Conservation (phyloP, 2,888 invertebrate genomes). For the Pocota personata region DNA sequence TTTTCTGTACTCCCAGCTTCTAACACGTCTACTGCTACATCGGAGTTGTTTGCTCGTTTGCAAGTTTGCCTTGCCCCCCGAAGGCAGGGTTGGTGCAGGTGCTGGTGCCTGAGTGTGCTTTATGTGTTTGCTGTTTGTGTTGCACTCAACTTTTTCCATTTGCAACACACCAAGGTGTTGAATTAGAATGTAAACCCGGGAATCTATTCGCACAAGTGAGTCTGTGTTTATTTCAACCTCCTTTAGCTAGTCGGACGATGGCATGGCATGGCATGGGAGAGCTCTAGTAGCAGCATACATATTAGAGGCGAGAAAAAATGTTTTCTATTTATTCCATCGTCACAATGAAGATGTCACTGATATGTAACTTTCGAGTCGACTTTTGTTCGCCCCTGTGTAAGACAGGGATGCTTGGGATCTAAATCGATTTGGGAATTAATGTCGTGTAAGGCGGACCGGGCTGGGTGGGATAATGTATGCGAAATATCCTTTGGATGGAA, state of each 20-base stretch:
- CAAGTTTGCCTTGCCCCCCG: constrained; percentile 19
- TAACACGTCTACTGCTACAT: not conserved
- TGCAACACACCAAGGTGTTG: constrained; percentile 66
- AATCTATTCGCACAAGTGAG: constrained; percentile 27
- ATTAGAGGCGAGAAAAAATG: constrained; percentile 24
- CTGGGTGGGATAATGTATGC: constrained; percentile 9
- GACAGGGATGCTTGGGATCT: constrained; percentile 10
- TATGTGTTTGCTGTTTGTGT: constrained; percentile 47
- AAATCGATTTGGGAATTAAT: constrained; percentile 62
- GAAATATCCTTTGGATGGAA: constrained; percentile 27
- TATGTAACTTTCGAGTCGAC: constrained; percentile 36
- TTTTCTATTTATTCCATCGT: constrained; percentile 26
- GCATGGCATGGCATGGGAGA: not conserved
- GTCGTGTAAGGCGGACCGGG: not conserved
- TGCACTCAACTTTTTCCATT: constrained; percentile 67
- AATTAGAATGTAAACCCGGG: constrained; percentile 52
- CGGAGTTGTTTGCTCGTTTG: constrained; percentile 46
- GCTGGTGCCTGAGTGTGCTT: constrained; percentile 15
- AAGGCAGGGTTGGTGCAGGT: constrained; percentile 14
- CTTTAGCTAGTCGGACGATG: not conserved
- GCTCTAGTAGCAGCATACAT: not conserved
- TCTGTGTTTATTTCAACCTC: constrained; percentile 20
- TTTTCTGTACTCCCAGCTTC: not conserved
- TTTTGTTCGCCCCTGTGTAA: not conserved
- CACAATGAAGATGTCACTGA: constrained; percentile 58